phyloP scores from a whole-genome alignment of 2,797 vertebrate species.

The Nyctibius grandis region DNA sequence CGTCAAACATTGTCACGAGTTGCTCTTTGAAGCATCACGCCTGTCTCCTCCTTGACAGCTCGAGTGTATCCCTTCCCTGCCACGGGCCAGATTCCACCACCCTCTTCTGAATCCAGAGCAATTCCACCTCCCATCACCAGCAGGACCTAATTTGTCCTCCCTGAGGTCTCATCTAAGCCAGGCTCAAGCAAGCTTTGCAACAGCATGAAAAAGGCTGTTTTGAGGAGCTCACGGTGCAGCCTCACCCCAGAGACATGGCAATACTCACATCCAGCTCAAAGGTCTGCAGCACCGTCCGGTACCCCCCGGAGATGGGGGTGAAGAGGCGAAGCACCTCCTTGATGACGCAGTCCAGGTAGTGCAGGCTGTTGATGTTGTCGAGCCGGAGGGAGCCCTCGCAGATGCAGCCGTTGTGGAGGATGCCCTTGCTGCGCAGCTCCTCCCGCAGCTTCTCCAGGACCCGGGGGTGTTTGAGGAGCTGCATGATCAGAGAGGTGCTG shows the following conservation, averaged over 20 bases:
- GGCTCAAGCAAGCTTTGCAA: not conserved
- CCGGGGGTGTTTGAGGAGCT: conserved; percentile 88
- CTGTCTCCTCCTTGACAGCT: not conserved
- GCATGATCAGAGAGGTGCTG: conserved; percentile 96
- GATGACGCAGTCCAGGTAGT: conserved; percentile 96
- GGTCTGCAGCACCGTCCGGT: conserved; percentile 95
- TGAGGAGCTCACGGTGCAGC: rapidly evolving
- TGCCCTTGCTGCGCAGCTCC: conserved; percentile 85
- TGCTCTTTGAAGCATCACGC: not conserved
- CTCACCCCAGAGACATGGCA: rapidly evolving
- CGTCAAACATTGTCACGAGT: not conserved
- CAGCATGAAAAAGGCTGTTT: not conserved
- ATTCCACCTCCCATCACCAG: not conserved
- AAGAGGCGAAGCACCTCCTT: conserved; percentile 96
- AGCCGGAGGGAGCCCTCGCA: conserved; percentile 87
- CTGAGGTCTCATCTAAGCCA: not conserved
- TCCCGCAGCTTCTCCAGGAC: conserved; percentile 92
- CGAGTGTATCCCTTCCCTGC: not conserved
- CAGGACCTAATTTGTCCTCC: not conserved
- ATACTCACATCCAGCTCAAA: conserved; percentile 94
- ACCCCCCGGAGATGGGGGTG: conserved; percentile 92
- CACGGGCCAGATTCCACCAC: not conserved
- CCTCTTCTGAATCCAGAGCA: not conserved
- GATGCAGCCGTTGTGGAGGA: conserved; percentile 90
- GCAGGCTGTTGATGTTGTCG: conserved; percentile 84